phyloP scores from a whole-genome alignment of 92 coral and sea anemone genomes.

The Ricordea florida region DNA sequence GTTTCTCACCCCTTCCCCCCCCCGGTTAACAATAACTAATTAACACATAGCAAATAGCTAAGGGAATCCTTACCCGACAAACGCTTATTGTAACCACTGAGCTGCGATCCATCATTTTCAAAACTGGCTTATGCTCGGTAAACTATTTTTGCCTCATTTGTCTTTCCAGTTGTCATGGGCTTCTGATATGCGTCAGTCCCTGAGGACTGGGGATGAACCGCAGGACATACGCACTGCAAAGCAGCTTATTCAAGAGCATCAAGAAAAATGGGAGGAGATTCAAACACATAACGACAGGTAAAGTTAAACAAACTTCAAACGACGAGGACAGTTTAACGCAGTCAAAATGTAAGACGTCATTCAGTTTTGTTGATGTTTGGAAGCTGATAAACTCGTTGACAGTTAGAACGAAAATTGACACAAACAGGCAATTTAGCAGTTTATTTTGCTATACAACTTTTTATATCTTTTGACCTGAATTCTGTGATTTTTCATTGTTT shows the following conservation, averaged over 20 bases:
- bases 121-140: neutral
- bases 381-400: too few relatives aligned
- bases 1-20: too few relatives aligned
- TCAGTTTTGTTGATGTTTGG: neutral
- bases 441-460: too few relatives aligned
- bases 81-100: too few relatives aligned
- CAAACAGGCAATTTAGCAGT: too few relatives aligned
- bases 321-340: neutral
- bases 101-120: too few relatives aligned
- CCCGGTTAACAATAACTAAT: too few relatives aligned
- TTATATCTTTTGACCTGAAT: too few relatives aligned
- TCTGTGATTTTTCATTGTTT: too few relatives aligned
- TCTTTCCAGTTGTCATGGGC: constrained; percentile 84
- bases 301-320: neutral
- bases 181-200: constrained; percentile 63
- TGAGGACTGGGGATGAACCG: constrained; percentile 77
- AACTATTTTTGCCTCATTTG: neutral
- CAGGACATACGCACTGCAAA: constrained; percentile 74
- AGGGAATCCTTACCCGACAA: too few relatives aligned
- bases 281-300: constrained; percentile 84
- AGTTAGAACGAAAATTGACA: too few relatives aligned
- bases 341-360: neutral
- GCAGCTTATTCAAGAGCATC: constrained; percentile 81
- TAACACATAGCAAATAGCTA: too few relatives aligned
- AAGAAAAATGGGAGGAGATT: constrained; percentile 84